phyloP scores from a whole-genome alignment of 2,113 vertebrate species.

The Colaptes auratus region DNA sequence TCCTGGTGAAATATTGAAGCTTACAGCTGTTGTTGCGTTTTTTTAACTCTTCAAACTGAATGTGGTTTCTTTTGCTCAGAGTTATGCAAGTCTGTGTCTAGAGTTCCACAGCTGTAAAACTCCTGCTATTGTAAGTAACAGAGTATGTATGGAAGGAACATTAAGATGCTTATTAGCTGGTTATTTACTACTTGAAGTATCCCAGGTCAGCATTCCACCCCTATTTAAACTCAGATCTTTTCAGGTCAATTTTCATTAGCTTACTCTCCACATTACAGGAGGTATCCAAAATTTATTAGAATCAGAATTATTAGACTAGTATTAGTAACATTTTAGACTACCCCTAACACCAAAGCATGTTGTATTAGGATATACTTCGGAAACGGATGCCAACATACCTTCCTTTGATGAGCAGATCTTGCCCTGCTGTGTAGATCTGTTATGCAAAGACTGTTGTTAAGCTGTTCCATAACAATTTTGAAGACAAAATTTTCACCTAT shows the following conservation, averaged over 20 bases:
- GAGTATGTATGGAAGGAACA: background rate
- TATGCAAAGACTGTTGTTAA: background rate
- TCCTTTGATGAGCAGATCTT: background rate
- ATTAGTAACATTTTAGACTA: background rate
- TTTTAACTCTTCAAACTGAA: background rate
- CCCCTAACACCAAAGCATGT: background rate
- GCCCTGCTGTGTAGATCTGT: background rate
- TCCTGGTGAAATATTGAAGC: background rate
- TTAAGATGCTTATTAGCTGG: background rate
- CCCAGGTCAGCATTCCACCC: background rate
- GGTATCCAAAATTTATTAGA: background rate
- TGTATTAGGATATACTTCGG: background rate
- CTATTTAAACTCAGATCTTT: background rate
- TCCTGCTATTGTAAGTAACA: background rate
- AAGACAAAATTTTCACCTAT: background rate
- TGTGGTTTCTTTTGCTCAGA: background rate
- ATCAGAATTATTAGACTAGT: background rate
- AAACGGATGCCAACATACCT: background rate
- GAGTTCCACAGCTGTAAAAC: background rate
- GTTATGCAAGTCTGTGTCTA: background rate
- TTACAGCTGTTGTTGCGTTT: background rate
- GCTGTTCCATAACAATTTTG: background rate
- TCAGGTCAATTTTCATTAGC: background rate
- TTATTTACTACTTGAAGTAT: background rate
- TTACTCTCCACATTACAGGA: background rate